Base-by-base conservation (phyloP, 1,140 invertebrate species). In the Pinna nobilis region DNA sequence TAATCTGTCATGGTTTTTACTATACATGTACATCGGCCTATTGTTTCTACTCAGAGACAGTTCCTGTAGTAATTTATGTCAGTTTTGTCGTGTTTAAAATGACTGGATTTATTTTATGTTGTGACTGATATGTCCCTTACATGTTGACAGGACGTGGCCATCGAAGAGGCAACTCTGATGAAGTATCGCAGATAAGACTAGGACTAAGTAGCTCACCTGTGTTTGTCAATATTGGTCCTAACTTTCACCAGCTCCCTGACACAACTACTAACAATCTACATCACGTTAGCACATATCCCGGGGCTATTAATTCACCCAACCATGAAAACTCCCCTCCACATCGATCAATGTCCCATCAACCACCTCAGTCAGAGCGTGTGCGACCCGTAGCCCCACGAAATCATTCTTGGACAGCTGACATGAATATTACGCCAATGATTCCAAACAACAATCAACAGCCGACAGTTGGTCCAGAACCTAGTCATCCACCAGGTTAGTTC, bases 111-210 rank as follows among this genome's bases (percentile, higher is more conserved):
- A 57, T n/a, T 5, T 3, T 57, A 30, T 57, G 18, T 35, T 35
- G 18, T 33, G 37, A n/a, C 30, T 57, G 28, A 6, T 32, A 47
- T 33, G 28, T n/a, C 30, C 37, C 55, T n/a, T 33, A 35, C 59
- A 33, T 25, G 30, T 61, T 61, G 7, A 61, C 78, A 86, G 85
- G 79, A 35, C 66, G 76, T 60, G 77, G 79, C 50, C 85, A 87
- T 69, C 71, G 83, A 30, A 68, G 85, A 4, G 82, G 82, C 60
- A 84, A 84, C 44, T 87, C 83, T 32, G 82, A 86, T 67, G 83
- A 84, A 51, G 76, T 70, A 15, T 64, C 61, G 23, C 73, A 70
- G 20, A 75, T 75, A 23, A 78, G 59, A 51, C 60, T 33, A 41
- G 64, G 49, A 20, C 47, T 70, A 63, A 49, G 66, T 47, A 64